Evolutionary conservation across 2,113 vertebrate genomes (phyloP).

Genomic region (Catharus minimus): DNA sequence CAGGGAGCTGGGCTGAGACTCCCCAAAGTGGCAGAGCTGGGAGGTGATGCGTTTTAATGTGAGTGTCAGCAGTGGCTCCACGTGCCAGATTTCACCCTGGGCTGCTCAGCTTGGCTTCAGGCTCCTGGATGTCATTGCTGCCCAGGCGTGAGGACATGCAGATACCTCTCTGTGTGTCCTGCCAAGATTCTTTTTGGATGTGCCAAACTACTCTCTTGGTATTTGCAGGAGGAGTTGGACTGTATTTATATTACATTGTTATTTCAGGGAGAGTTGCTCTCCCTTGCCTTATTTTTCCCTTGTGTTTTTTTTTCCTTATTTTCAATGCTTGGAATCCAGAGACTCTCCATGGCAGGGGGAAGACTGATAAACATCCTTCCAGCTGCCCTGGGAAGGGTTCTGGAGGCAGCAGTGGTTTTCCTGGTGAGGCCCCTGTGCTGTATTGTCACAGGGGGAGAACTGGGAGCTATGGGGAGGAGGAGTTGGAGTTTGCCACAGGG

Average conservation of each 20-base stretch:
- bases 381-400: not conserved
- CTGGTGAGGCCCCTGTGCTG: not conserved
- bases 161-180: not conserved
- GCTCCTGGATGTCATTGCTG: not conserved
- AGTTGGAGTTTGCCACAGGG: not conserved
- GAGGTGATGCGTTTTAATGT: not conserved
- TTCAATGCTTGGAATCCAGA: not conserved
- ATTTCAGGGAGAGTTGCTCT: not conserved
- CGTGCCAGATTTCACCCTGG: rapidly evolving
- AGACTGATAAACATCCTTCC: not conserved
- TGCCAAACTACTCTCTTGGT: not conserved
- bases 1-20: not conserved
- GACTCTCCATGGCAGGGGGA: not conserved
- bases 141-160: not conserved
- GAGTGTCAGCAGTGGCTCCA: not conserved
- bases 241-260: conserved; percentile 38
- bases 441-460: rapidly evolving
- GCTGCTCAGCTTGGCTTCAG: not conserved
- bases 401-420: not conserved
- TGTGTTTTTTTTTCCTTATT: not conserved
- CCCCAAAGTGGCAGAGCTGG: not conserved
- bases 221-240: not conserved
- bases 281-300: not conserved
- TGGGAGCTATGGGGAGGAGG: not conserved
- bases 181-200: not conserved